These are phyloP conservation scores for Parapsyche elsis DNA, from an alignment of 1,140 invertebrate genomes.

Conservation along the genomic window DNA sequence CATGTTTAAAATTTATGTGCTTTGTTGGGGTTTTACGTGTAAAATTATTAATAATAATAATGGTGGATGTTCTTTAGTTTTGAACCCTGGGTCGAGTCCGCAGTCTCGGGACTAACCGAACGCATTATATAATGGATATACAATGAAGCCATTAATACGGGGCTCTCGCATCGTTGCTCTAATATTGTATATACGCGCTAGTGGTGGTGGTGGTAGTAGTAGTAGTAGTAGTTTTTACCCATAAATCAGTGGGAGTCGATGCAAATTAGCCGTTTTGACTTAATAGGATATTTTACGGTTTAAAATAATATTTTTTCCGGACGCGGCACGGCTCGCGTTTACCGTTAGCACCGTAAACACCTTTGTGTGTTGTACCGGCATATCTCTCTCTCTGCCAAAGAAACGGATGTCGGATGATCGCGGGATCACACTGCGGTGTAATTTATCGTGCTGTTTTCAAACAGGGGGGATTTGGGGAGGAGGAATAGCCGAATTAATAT, in stretches of 20 bases:
- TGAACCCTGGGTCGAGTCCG: constrained; percentile 25
- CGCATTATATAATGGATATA: constrained; percentile 24
- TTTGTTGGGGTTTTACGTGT: constrained; percentile 9
- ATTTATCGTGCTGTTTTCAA: neutral
- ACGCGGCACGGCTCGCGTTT: neutral
- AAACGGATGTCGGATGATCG: constrained; percentile 6
- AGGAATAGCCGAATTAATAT: constrained; percentile 26
- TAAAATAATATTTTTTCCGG: constrained; percentile 34
- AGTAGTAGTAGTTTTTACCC: neutral
- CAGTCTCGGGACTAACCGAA: constrained; percentile 20
- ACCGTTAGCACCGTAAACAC: constrained; percentile 17
- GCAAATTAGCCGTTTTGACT: constrained; percentile 39
- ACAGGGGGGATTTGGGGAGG: neutral
- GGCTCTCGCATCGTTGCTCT: neutral
- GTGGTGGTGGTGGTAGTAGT: neutral
- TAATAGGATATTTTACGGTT: constrained; percentile 35
- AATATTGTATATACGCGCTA: neutral
- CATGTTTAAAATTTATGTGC: constrained; percentile 19
- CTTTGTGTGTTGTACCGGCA: neutral
- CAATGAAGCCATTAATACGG: constrained; percentile 26
- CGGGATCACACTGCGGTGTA: neutral
- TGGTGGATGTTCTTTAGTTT: constrained; percentile 30
- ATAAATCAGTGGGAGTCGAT: constrained; percentile 40
- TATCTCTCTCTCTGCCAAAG: neutral
- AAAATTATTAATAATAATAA: constrained; percentile 33